These are phyloP conservation scores for Aythya baeri DNA, from an alignment of 2,113 vertebrate genomes.

Conservation along the genomic window DNA sequence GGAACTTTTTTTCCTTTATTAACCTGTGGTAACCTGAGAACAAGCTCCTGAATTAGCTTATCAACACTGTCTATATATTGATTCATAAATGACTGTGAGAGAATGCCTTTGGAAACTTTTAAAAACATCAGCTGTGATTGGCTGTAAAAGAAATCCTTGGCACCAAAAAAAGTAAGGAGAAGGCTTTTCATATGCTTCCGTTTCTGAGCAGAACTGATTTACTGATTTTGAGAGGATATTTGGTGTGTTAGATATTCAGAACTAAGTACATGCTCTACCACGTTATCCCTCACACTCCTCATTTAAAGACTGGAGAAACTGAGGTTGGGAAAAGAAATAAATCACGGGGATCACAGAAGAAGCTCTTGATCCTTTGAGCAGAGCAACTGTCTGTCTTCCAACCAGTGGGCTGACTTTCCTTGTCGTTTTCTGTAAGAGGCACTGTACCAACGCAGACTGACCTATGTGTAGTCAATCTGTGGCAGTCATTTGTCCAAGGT, in stretches of 20 bases:
- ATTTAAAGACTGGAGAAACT: neutral
- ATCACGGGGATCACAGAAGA: neutral
- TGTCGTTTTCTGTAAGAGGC: neutral
- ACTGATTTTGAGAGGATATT: neutral
- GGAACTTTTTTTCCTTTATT: neutral
- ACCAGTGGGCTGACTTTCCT: neutral
- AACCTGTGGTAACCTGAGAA: neutral
- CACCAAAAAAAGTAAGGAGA: neutral
- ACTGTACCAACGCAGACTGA: neutral
- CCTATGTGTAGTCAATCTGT: neutral
- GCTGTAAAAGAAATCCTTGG: neutral
- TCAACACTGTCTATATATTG: neutral
- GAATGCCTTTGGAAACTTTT: neutral
- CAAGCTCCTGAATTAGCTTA: slow-evolving; percentile 16
- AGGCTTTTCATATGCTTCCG: neutral
- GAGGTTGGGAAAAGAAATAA: neutral
- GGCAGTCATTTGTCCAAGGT: neutral
- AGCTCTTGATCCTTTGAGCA: neutral
- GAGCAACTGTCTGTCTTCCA: neutral
- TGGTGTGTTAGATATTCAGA: neutral
- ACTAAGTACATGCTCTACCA: neutral
- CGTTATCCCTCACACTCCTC: neutral
- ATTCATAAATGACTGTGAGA: neutral
- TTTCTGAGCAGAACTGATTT: neutral
- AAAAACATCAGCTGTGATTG: neutral